A percentile compares a stretch with the other conserved stretches of the same genome.
Evolutionary conservation across 2,888 invertebrate species (phyloP).

Genomic region (Thera obeliscata): DNA sequence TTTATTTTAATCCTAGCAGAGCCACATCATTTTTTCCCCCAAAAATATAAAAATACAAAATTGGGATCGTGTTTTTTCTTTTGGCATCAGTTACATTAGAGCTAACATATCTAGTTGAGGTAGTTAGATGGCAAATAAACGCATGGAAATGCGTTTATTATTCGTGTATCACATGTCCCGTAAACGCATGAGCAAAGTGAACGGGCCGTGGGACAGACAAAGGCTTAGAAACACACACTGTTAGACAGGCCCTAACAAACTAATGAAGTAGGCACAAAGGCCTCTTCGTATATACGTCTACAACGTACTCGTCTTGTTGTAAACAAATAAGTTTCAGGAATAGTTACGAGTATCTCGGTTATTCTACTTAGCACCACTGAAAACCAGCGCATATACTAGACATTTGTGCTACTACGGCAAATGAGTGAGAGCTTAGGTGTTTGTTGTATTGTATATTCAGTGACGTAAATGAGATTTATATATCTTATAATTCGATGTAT

Average conservation of each 20-base stretch:
- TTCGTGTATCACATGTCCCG: constrained; percentile 18
- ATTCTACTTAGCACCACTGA: background rate
- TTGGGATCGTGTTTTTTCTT: no score
- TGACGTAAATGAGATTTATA: no score
- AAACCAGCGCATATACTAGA: no score
- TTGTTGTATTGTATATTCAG: no score
- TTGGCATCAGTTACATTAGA: no score
- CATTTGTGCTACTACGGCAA: no score
- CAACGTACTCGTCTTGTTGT: background rate
- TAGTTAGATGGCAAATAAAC: background rate
- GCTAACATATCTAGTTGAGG: no score
- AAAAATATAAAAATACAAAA: no score
- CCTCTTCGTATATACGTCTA: constrained; percentile 24
- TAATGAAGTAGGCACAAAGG: constrained; percentile 46
- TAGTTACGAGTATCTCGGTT: background rate
- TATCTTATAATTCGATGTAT: no score
- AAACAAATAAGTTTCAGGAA: background rate
- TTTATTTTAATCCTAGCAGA: background rate
- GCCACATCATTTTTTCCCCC: no score
- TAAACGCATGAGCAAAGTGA: constrained; percentile 13
- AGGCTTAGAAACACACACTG: constrained; percentile 20
- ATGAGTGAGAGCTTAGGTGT: no score
- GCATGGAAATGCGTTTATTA: constrained; percentile 21
- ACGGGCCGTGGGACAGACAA: constrained; percentile 25
- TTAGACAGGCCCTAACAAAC: constrained; percentile 34